Evolutionary conservation across 2,888 invertebrate species (phyloP), one percentile per base, ranked within the genome.

Genomic region (Neuroscelio doddi): DNA sequence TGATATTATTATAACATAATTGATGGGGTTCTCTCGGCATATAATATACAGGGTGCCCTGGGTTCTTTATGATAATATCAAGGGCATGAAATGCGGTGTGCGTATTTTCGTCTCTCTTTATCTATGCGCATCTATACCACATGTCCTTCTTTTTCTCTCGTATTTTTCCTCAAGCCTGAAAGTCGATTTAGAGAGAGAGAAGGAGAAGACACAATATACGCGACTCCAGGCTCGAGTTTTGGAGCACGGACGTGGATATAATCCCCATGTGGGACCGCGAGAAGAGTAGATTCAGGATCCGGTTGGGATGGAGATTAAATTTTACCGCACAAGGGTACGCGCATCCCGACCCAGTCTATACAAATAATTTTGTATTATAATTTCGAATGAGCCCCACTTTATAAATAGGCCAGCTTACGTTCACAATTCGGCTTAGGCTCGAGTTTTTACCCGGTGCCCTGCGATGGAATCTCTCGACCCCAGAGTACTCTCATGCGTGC

Each of bases 361-460:
- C 69, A 69, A 69, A 66, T 66, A 69, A 64, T 69, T 66, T 64
- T 69, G 69, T 69, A 69, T 69, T 66, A 69, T 66, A 66, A 69
- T 69, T 64, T 69, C 51, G 73, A 51, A 67, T 70, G 71, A 73
- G 76, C 75, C 77, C 77, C 70, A 69, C 73, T 75, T 75, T 78
- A 75, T 73, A 75, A 72, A 73, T 73, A 71, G 74, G 79, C 75
- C 75, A 73, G 79, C 77, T 79, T 77, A 74, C 70, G 63, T 56
- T 65, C 65, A 69, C 65, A 61, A 65, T 63, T 68, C 68, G 59
- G 68, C 63, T 65, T 65, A 58, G 52, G 39, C 42, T 51, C 39
- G 56, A 56, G 52, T 51, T 57, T 61, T 49, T 30, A 30, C 5
- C 21, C 21, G 5, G 21, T 55, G 50, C 58, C 45, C 64, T 49